Evolutionary conservation across 2,113 vertebrate species (phyloP).

Genomic region (Callorhinus ursinus): DNA sequence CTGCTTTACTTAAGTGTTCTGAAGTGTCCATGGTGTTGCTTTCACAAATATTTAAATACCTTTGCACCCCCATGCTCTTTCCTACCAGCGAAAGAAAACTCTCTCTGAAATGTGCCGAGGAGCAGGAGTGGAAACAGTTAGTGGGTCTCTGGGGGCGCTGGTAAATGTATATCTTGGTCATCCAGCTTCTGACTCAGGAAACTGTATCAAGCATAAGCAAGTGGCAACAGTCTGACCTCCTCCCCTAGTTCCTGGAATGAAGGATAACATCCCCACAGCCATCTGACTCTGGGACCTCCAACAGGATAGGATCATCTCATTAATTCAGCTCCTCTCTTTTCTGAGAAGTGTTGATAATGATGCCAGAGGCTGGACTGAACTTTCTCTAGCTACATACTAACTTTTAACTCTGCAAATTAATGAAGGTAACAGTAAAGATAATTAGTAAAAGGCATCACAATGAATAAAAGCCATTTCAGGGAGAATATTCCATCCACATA

Average conservation of each 20-base stretch:
- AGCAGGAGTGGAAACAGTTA: background rate
- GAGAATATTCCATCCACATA: background rate
- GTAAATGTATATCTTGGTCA: background rate
- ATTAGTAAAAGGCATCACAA: background rate
- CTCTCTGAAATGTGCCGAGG: background rate
- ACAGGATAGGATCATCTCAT: background rate
- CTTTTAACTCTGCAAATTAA: background rate
- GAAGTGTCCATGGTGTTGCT: background rate
- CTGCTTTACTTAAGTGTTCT: background rate
- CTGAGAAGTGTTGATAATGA: background rate
- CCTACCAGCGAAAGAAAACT: background rate
- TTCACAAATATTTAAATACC: background rate
- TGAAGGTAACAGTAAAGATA: background rate
- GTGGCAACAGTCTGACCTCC: background rate
- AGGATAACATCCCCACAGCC: background rate
- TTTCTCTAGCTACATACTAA: background rate
- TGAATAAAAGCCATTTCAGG: background rate
- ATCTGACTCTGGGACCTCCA: background rate
- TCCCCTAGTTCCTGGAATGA: background rate
- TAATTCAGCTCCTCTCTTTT: background rate
- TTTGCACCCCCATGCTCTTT: background rate
- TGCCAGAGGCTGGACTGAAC: background rate
- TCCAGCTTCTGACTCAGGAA: background rate
- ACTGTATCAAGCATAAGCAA: background rate
- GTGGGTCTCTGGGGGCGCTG: background rate